phyloP scores from a whole-genome alignment of 2,113 vertebrate genomes.

The Crotophaga sulcirostris region DNA sequence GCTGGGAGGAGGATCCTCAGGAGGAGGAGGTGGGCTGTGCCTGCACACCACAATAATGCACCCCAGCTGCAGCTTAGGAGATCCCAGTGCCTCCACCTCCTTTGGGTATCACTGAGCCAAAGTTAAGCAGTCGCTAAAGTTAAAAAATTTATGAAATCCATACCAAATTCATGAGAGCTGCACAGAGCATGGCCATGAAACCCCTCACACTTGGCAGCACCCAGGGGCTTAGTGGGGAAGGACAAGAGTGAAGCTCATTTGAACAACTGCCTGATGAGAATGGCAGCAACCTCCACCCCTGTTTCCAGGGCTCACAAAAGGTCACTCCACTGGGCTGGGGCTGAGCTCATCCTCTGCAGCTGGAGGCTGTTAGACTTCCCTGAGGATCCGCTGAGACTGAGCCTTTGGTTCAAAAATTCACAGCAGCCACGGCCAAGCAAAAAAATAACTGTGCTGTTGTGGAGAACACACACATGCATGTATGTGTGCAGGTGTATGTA shows the following conservation, averaged over 20 bases:
- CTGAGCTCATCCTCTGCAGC: neutral
- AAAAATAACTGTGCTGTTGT: neutral
- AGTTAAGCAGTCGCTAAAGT: neutral
- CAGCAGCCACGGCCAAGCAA: fast-evolving
- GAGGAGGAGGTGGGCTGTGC: neutral
- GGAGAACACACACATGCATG: neutral
- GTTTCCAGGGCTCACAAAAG: neutral
- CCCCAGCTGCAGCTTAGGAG: neutral
- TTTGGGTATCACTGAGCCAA: neutral
- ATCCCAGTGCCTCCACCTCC: fast-evolving
- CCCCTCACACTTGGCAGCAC: neutral
- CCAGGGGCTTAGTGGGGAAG: fast-evolving
- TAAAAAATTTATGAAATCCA: neutral
- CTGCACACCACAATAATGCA: fast-evolving
- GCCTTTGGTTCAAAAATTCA: neutral
- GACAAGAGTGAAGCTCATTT: fast-evolving
- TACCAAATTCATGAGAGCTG: neutral
- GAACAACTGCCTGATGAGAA: neutral
- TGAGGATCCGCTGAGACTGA: fast-evolving
- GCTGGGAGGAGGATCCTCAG: neutral
- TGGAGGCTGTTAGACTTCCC: neutral
- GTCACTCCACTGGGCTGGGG: neutral
- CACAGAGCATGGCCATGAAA: neutral
- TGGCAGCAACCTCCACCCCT: fast-evolving
- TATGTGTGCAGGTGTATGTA: fast-evolving